Conservation (phyloP, 2,888 invertebrate genomes). For the Empis livida region DNA sequence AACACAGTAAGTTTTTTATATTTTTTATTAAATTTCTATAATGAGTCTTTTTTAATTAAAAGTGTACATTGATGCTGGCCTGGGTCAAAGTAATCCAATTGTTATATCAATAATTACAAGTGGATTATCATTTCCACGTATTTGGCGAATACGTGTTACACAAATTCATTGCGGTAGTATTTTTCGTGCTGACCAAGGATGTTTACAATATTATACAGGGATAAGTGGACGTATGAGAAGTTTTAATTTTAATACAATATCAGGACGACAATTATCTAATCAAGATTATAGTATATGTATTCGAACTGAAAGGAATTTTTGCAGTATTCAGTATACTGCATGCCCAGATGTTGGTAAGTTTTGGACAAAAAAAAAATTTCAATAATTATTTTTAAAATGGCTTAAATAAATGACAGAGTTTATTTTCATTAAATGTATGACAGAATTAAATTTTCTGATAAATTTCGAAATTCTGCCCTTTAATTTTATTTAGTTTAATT, state of each 20-base stretch:
- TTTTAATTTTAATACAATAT: constrained; percentile 67
- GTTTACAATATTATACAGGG: constrained; percentile 39
- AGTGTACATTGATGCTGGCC: constrained; percentile 78
- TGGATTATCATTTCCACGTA: constrained; percentile 55
- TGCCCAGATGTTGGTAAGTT: constrained; percentile 52
- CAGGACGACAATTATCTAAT: constrained; percentile 69
- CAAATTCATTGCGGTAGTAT: constrained; percentile 68
- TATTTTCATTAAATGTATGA: no score
- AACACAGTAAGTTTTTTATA: constrained; percentile 51
- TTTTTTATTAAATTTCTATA: neutral
- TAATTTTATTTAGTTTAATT: no score
- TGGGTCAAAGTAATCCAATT: constrained; percentile 54
- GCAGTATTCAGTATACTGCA: constrained; percentile 69
- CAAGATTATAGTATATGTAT: constrained; percentile 83
- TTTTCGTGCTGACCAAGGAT: constrained; percentile 41
- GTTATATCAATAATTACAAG: constrained; percentile 72
- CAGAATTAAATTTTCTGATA: no score
- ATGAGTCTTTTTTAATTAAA: constrained; percentile 4
- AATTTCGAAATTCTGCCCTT: no score
- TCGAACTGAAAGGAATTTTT: constrained; percentile 73
- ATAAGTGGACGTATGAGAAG: constrained; percentile 70
- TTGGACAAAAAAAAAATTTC: neutral
- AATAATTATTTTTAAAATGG: no score
- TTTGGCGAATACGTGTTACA: constrained; percentile 68
- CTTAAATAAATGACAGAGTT: no score